A percentile compares a stretch with the other conserved stretches of the same genome.
phyloP scores from a whole-genome alignment of 2,113 vertebrate genomes.

The Neodontobutis hainanensis region DNA sequence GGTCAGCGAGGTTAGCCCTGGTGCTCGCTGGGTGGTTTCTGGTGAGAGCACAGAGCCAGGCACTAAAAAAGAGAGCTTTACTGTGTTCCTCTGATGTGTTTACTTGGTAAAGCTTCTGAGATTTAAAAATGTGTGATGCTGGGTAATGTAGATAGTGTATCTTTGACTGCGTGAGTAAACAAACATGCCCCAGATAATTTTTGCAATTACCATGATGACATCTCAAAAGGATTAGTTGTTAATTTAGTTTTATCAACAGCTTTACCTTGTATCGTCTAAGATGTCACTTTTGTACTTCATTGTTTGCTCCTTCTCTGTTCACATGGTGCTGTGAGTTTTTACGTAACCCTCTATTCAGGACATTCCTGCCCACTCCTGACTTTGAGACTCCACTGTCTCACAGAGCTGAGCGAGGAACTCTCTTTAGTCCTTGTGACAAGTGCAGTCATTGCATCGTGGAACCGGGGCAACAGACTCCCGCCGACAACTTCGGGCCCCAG shows the following conservation, averaged over 20 bases:
- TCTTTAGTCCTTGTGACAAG: conserved; percentile 72
- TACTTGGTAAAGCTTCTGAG: too few relatives aligned
- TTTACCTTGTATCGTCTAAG: neutral
- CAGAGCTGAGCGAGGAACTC: conserved; percentile 56
- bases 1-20: conserved; percentile 71
- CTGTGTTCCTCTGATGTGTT: too few relatives aligned
- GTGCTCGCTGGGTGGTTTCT: conserved; percentile 66
- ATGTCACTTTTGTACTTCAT: conserved; percentile 11
- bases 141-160: conserved; percentile 9
- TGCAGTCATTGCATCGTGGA: conserved; percentile 52
- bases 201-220: conserved; percentile 29
- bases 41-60: conserved; percentile 43
- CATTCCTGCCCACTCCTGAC: conserved; percentile 74
- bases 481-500: conserved; percentile 41
- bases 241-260: conserved; percentile 30
- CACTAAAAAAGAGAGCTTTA: conserved; percentile 5
- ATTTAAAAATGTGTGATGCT: neutral
- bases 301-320: conserved; percentile 49
- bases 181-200: conserved; percentile 29
- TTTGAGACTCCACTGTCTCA: conserved; percentile 72
- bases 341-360: conserved; percentile 73
- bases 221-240: conserved; percentile 31
- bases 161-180: conserved; percentile 25
- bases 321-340: conserved; percentile 63
- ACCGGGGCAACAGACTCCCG: conserved; percentile 59